Percentiles rank a stretch among this genome's conserved stretches.
These are phyloP conservation scores for Apeltes quadracus DNA, from an alignment of 2,113 vertebrate species.

Conservation along the genomic window DNA sequence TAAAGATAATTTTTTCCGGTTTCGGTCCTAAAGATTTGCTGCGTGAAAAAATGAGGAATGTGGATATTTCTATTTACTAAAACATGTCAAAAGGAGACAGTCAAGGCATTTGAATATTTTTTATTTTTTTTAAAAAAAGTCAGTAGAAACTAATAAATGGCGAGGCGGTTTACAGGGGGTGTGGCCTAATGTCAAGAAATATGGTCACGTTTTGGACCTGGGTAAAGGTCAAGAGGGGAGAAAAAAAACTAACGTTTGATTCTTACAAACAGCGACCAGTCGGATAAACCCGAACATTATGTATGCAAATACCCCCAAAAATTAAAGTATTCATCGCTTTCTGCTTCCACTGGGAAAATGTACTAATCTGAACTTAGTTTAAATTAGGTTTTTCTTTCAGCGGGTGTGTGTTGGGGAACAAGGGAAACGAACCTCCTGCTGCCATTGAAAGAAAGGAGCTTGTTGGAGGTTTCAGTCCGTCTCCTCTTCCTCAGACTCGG, in stretches of 20 bases:
- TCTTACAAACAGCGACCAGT: not conserved
- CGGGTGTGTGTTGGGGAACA: not conserved
- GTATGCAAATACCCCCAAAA: conserved; percentile 37
- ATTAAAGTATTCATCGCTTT: not conserved
- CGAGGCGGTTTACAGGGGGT: conserved; percentile 65
- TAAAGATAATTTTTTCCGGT: no score
- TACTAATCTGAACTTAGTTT: conserved; percentile 68
- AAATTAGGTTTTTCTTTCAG: conserved; percentile 85
- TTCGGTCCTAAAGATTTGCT: no score
- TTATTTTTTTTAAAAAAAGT: conserved; percentile 85
- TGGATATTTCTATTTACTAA: no score
- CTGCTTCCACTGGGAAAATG: conserved; percentile 1
- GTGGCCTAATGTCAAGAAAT: conserved; percentile 41
- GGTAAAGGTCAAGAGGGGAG: not conserved
- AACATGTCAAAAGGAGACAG: not conserved
- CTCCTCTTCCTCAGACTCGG: conserved; percentile 95
- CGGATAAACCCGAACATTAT: conserved; percentile 57
- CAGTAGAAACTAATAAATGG: conserved; percentile 77
- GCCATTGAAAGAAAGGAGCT: conserved; percentile 74
- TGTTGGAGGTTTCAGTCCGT: conserved; percentile 86
- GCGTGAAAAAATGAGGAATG: not conserved
- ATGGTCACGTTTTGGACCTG: conserved; percentile 9
- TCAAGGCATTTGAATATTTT: conserved; percentile 67
- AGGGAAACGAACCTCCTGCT: conserved; percentile 84
- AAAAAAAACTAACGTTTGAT: conserved; percentile 32